Percentiles rank a stretch among this genome's conserved stretches.
phyloP scores from a whole-genome alignment of 2,888 invertebrate species.

The Drosophila diplacantha region DNA sequence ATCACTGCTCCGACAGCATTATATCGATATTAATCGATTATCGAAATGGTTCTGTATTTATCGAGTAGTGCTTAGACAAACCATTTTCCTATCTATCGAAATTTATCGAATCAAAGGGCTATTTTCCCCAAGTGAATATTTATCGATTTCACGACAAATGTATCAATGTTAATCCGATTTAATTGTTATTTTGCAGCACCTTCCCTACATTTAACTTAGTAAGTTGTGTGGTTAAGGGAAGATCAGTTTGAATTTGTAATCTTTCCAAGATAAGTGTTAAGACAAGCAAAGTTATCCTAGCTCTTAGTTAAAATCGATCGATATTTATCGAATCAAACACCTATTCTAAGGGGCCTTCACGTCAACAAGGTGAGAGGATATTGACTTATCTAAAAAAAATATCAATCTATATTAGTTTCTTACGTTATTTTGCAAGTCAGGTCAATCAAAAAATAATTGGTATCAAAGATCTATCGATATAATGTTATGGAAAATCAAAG shows the following conservation, averaged over 20 bases:
- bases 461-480: not conserved
- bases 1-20: not conserved
- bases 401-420: not conserved
- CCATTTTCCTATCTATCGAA: no score
- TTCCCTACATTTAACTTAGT: no score
- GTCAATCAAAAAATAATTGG: no score
- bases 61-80: not conserved
- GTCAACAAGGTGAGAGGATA: not conserved
- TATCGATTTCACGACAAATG: not conserved
- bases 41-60: not conserved
- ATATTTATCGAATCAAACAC: not conserved
- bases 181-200: not conserved
- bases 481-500: not conserved
- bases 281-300: no score
- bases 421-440: not conserved
- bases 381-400: not conserved
- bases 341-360: not conserved
- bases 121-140: not conserved
- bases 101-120: not conserved
- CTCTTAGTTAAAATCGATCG: no score
- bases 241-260: no score
- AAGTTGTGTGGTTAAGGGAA: no score
- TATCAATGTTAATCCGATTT: not conserved
- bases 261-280: no score
- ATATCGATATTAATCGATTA: slow-evolving; percentile 6